phyloP scores from a whole-genome alignment of 1,140 invertebrate genomes.

The Berghia stephanieae region DNA sequence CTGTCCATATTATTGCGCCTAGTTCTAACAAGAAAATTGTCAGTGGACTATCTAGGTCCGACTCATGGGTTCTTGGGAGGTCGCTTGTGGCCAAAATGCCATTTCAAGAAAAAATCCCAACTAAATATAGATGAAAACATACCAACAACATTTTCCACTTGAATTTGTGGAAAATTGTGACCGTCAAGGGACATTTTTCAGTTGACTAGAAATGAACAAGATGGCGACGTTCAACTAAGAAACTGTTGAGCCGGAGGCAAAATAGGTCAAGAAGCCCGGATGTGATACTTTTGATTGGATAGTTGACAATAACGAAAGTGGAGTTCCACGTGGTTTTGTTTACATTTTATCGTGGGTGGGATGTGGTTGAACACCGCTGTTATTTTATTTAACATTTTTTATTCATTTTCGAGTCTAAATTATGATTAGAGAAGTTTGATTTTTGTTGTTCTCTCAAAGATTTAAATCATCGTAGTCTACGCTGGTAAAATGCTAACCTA shows the following conservation, averaged over 20 bases:
- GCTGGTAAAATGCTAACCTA: too few species aligned
- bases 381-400: not conserved
- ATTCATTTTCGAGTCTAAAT: not conserved
- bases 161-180: constrained; percentile 51
- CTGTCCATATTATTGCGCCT: constrained; percentile 53
- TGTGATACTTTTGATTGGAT: constrained; percentile 31
- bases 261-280: constrained; percentile 24
- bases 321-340: constrained; percentile 19
- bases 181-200: constrained; percentile 59
- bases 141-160: constrained; percentile 59
- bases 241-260: constrained; percentile 32
- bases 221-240: constrained; percentile 47
- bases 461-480: too few species aligned
- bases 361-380: not conserved
- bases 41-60: constrained; percentile 38
- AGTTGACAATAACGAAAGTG: constrained; percentile 8
- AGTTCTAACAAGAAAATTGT: constrained; percentile 31
- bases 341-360: not conserved
- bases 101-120: not conserved
- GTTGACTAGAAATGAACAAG: constrained; percentile 49
- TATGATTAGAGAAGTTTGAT: not conserved
- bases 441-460: not conserved
- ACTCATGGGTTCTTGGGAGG: constrained; percentile 24
- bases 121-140: constrained; percentile 28
- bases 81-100: not conserved